Evolutionary conservation across 1,140 invertebrate genomes (phyloP), one percentile per base, ranked within the genome.

Genomic region (Myzus persicae): DNA sequence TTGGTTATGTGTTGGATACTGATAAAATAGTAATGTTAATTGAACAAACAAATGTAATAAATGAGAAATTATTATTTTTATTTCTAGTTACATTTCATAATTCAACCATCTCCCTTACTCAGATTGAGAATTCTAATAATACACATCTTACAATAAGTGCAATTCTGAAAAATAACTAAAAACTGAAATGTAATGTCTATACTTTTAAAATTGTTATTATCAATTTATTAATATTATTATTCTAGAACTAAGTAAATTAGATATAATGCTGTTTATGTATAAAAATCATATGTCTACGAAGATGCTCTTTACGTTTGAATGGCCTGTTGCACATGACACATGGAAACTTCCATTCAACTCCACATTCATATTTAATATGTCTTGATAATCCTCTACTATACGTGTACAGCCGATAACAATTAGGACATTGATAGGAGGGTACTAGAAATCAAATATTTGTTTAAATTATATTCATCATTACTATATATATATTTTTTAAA

Each of bases 341-440:
- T 84, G 90, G 82, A 90, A 94, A 95, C 92, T 95, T 95, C 0
- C 96, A 96, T 84, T 96, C 95, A 38, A 96, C 95, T 5, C 96
- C 96, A 94, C 96, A 96, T 93, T 96, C 96, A 89, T 96, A 96
- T 84, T 96, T 95, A 90, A 96, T 95, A 94, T 96, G 96, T 67
- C 96, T 94, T 94, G 95, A 95, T 0, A 96, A 93, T 1, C 95
- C 91, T 46, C 89, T 93, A 81, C 94, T 94, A 93, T 95, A 95
- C 1, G 95, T 95, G 94, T 96, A 96, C 38, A 94, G 94, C 93
- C 95, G 95, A 81, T 94, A 95, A 44, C 95, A 96, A 87, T 95
- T 94, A 26, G 91, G 94, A 93, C 95, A 96, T 8, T 31, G 81
- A 36, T 91, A 92, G 1, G n/a, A 14, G 8, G 44, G 76, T 40